phyloP scores from a whole-genome alignment of 2,888 invertebrate genomes.

The Blastobasis adustella region DNA sequence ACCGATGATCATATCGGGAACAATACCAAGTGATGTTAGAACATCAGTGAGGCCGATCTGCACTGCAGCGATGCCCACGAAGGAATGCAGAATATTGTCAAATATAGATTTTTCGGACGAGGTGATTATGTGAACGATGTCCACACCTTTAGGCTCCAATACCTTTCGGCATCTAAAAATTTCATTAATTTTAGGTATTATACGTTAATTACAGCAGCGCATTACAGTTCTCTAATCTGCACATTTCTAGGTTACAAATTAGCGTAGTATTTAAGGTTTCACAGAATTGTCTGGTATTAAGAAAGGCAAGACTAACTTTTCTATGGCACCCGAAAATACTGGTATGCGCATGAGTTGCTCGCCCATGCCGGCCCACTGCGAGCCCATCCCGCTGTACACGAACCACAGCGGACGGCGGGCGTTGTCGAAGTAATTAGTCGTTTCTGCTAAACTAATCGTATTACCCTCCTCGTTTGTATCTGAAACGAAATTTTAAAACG shows the following conservation, averaged over 20 bases:
- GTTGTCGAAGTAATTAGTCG: conserved; percentile 36
- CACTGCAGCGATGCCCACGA: conserved; percentile 82
- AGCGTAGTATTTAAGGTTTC: too few species aligned
- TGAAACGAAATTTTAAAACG: conserved; percentile 12
- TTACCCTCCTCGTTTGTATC: conserved; percentile 30
- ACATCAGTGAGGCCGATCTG: conserved; percentile 59
- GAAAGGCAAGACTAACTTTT: conserved; percentile 30
- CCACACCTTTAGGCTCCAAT: conserved; percentile 71
- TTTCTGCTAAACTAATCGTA: conserved; percentile 34
- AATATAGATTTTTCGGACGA: conserved; percentile 64
- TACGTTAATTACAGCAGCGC: too few species aligned
- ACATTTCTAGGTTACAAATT: too few species aligned
- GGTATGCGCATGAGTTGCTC: conserved; percentile 77
- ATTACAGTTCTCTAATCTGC: too few species aligned
- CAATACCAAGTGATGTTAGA: conserved; percentile 25
- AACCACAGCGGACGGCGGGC: conserved; percentile 76
- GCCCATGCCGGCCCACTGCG: conserved; percentile 82
- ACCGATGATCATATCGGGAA: conserved; percentile 45
- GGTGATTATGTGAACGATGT: conserved; percentile 76
- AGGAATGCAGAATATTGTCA: conserved; percentile 78
- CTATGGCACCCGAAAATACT: conserved; percentile 72
- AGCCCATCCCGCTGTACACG: conserved; percentile 83
- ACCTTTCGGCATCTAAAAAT: conserved; percentile 51
- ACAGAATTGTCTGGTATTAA: too few species aligned
- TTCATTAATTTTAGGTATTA: too few species aligned